Conservation (phyloP, 1,140 invertebrate genomes). For the Pseudomyrmex sp. region DNA sequence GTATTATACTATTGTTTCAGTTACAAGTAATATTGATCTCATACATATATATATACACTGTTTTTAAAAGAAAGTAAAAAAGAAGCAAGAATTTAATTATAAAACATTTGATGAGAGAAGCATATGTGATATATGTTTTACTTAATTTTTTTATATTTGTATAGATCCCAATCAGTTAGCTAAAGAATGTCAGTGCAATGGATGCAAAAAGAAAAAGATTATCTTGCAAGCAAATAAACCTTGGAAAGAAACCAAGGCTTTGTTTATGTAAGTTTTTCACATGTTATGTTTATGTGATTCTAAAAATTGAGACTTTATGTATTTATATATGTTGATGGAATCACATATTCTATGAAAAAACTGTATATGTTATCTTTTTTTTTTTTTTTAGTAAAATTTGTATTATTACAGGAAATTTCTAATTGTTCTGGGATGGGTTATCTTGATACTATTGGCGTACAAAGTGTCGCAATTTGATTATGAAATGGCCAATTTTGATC, state of each 20-base stretch:
- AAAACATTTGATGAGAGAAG: too few relatives aligned
- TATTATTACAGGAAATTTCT: slow-evolving; percentile 87
- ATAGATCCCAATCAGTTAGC: slow-evolving; percentile 90
- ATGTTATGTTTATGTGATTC: slow-evolving; percentile 2
- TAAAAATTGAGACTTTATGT: neutral
- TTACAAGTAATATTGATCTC: neutral
- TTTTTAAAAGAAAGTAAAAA: too few relatives aligned
- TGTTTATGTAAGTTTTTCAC: slow-evolving; percentile 81
- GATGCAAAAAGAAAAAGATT: slow-evolving; percentile 94
- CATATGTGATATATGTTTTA: neutral
- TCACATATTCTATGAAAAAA: neutral
- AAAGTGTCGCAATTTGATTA: slow-evolving; percentile 99
- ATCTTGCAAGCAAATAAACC: slow-evolving; percentile 93
- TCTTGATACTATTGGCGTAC: slow-evolving; percentile 95
- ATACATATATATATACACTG: too few relatives aligned
- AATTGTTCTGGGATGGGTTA: slow-evolving; percentile 94
- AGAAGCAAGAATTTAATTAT: too few relatives aligned
- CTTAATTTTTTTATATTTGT: slow-evolving; percentile 38
- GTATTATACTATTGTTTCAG: neutral
- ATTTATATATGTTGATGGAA: slow-evolving; percentile 7
- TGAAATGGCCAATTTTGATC: slow-evolving; percentile 99
- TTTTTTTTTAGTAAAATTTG: slow-evolving; percentile 17
- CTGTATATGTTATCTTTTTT: neutral
- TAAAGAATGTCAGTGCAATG: slow-evolving; percentile 94
- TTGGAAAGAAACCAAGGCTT: slow-evolving; percentile 92